A percentile compares a stretch with the other conserved stretches of the same genome.
Evolutionary conservation across 1,140 invertebrate genomes (phyloP).

Genomic region (Paraescarpia echinospica): DNA sequence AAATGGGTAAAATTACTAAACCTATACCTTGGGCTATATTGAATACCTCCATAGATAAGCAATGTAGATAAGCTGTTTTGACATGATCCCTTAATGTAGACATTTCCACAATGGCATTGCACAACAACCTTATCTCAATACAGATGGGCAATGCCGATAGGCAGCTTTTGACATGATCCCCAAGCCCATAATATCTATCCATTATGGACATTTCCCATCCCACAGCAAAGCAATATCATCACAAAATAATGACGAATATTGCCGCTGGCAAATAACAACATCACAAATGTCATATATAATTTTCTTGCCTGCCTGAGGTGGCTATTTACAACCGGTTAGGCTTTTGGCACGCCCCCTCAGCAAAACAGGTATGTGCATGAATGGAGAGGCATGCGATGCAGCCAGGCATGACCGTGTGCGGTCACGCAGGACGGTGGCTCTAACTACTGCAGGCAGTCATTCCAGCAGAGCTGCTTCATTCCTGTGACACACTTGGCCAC

Average conservation of each 20-base stretch:
- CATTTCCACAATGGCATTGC: neutral
- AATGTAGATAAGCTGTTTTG: neutral
- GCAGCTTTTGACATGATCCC: neutral
- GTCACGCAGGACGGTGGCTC: slow-evolving; percentile 10
- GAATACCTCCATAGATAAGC: neutral
- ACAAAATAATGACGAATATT: neutral
- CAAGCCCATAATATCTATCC: neutral
- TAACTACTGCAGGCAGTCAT: neutral
- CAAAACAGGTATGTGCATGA: neutral
- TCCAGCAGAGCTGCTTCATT: neutral
- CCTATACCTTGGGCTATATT: neutral
- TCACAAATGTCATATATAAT: neutral
- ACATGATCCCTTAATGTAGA: neutral
- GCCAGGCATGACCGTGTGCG: neutral
- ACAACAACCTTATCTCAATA: neutral
- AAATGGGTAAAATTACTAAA: neutral
- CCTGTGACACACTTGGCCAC: neutral
- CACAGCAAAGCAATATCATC: neutral
- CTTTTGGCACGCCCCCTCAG: neutral
- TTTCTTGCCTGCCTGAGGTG: neutral
- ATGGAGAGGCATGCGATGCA: neutral
- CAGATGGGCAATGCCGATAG: neutral
- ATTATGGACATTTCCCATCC: neutral
- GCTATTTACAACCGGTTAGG: neutral
- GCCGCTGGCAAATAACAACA: neutral